Evolutionary conservation across 2,888 invertebrate species (phyloP), one percentile per base, ranked within the genome.

Genomic region (Oxytorus armatus): DNA sequence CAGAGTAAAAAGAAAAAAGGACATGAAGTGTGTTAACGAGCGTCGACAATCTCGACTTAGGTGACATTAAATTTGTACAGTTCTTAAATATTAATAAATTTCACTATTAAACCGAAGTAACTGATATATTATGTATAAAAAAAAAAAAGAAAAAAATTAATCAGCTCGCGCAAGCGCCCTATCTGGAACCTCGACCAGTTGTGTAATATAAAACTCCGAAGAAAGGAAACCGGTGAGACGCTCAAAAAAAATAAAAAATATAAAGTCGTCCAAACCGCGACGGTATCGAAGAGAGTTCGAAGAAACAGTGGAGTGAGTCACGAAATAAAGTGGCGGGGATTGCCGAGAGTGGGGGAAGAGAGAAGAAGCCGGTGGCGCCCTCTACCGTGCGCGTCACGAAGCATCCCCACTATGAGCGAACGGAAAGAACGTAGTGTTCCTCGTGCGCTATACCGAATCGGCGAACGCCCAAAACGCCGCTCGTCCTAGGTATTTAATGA

Each of bases 31-130:
- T 86, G n/a, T n/a, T n/a, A 84, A 84, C 87, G 87, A 89, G 89
- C 89, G 90, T 89, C 88, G 90, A 88, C 83, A 83, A 83, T 88
- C 89, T 90, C 89, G 86, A 87, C 86, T 89, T 91, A 91, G 91
- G 91, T 89, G 88, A 91, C 90, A 91, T 91, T 91, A 87, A 91
- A 91, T 91, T 91, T 92, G 91, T 92, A 92, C 91, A 91, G 91
- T 91, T 91, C 90, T 90, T 91, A 90, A 91, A 88, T 90, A 91
- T 91, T 90, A 91, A 91, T 91, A 88, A 90, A 90, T 89, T 90
- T 90, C 91, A 89, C 88, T 87, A 90, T 89, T 89, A 90, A 90
- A 87, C 72, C 68, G 75, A 79, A 76, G 78, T 78, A 81, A 81
- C 75, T 81, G 69, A 77, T 69, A 87, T 85, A 80, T 76, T 80